Conservation (phyloP, 2,113 vertebrate genomes). For the Anolis carolinensis region DNA sequence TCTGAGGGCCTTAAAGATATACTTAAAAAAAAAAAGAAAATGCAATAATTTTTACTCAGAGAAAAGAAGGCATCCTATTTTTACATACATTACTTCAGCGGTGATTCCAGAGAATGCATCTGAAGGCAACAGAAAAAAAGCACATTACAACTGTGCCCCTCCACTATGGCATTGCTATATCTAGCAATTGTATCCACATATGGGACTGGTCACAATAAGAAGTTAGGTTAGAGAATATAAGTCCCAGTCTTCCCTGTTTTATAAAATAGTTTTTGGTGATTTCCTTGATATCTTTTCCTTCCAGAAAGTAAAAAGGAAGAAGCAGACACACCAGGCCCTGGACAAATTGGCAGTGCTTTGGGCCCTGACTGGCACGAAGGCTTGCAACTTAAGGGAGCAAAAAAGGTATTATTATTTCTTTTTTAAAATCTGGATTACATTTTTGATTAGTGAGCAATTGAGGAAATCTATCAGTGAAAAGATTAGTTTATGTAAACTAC, state of each 20-base stretch:
- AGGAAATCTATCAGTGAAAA: not conserved
- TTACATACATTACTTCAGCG: too few species aligned
- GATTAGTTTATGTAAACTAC: not conserved
- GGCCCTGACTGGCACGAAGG: slow-evolving; percentile 95
- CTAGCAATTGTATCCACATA: too few species aligned
- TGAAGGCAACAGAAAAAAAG: not conserved
- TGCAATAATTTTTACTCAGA: not conserved
- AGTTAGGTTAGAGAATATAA: too few species aligned
- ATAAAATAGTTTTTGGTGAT: not conserved
- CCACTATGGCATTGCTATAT: not conserved
- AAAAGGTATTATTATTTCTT: slow-evolving; percentile 74
- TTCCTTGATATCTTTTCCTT: not conserved
- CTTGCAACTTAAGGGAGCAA: slow-evolving; percentile 83
- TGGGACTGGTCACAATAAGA: too few species aligned
- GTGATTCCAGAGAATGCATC: not conserved
- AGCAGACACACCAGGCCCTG: slow-evolving; percentile 28
- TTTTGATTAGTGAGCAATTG: not conserved
- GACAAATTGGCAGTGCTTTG: slow-evolving; percentile 85
- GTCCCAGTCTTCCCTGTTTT: too few species aligned
- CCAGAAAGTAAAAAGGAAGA: slow-evolving; percentile 68
- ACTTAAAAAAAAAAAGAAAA: too few species aligned
- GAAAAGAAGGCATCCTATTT: too few species aligned
- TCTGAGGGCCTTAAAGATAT: not conserved
- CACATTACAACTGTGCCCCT: not conserved
- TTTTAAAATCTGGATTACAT: not conserved